Evolutionary conservation across 2,888 invertebrate species (phyloP).

Genomic region (Amblyteles armatorius): DNA sequence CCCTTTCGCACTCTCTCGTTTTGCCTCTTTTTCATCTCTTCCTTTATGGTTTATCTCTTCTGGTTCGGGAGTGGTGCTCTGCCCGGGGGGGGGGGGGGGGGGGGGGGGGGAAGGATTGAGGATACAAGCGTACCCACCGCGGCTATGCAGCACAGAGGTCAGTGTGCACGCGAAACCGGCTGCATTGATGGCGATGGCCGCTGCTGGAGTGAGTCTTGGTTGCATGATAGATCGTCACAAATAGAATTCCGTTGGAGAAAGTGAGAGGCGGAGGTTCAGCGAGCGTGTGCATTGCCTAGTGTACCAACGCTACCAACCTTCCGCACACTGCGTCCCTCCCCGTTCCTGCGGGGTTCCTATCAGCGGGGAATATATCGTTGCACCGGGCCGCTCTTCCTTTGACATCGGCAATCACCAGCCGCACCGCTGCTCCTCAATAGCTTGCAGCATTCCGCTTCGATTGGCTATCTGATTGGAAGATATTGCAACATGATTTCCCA

Average conservation of each 20-base stretch:
- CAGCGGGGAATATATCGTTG: conserved; percentile 58
- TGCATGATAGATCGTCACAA: conserved; percentile 55
- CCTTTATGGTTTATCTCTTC: conserved; percentile 44
- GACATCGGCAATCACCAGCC: conserved; percentile 77
- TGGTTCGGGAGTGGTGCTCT: conserved; percentile 28
- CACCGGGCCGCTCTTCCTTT: conserved; percentile 72
- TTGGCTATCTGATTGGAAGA: conserved; percentile 75
- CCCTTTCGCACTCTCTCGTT: neutral
- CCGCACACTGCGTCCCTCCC: conserved; percentile 7
- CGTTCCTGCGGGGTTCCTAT: neutral
- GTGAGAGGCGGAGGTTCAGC: conserved; percentile 11
- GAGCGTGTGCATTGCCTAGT: conserved; percentile 23
- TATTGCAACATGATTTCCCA: conserved; percentile 76
- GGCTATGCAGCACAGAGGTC: conserved; percentile 1
- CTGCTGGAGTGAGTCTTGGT: conserved; percentile 18
- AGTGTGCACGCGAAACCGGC: conserved; percentile 21
- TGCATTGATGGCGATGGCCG: conserved; percentile 7
- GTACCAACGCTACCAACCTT: conserved; percentile 29
- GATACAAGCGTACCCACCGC: conserved; percentile 38
- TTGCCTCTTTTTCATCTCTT: conserved; percentile 15
- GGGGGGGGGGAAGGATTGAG: conserved; percentile 41
- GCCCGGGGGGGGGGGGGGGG: conserved; percentile 31
- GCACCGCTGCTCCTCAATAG: conserved; percentile 70
- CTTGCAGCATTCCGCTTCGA: conserved; percentile 70
- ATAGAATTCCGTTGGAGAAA: conserved; percentile 55